Evolutionary conservation across 2,888 invertebrate genomes (phyloP).

Genomic region (Eilema sororculum): DNA sequence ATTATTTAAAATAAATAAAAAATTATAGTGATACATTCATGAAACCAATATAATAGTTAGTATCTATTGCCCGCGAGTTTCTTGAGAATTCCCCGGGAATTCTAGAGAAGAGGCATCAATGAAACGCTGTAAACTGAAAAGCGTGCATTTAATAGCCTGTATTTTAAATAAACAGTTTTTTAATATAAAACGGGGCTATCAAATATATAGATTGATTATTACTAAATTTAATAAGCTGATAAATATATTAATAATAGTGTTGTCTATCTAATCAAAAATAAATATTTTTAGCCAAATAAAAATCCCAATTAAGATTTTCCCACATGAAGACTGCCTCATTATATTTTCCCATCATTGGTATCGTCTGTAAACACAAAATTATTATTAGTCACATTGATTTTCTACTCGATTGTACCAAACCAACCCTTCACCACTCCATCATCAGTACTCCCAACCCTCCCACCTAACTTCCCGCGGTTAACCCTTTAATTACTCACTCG

Average conservation of each 20-base stretch:
- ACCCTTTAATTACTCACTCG: constrained; percentile 65
- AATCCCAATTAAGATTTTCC: constrained; percentile 1
- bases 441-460: constrained; percentile 29
- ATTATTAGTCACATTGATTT: constrained; percentile 7
- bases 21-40: too few species aligned
- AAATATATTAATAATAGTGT: too few species aligned
- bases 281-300: constrained; percentile 14
- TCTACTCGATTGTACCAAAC: constrained; percentile 9
- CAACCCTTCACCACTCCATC: constrained; percentile 25
- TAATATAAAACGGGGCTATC: not conserved
- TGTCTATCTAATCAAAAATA: not conserved
- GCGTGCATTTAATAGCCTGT: not conserved
- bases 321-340: constrained; percentile 18
- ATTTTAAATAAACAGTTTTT: too few species aligned
- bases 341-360: constrained; percentile 14
- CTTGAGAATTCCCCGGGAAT: too few species aligned
- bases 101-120: not conserved
- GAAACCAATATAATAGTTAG: too few species aligned
- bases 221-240: not conserved
- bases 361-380: constrained; percentile 19
- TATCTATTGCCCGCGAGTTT: too few species aligned
- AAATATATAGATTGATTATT: not conserved
- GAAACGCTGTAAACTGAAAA: not conserved
- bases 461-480: constrained; percentile 74
- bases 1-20: too few species aligned